Percentiles rank a stretch among this genome's conserved stretches.
Evolutionary conservation across 2,888 invertebrate genomes (phyloP).

Genomic region (Sericinus montela): DNA sequence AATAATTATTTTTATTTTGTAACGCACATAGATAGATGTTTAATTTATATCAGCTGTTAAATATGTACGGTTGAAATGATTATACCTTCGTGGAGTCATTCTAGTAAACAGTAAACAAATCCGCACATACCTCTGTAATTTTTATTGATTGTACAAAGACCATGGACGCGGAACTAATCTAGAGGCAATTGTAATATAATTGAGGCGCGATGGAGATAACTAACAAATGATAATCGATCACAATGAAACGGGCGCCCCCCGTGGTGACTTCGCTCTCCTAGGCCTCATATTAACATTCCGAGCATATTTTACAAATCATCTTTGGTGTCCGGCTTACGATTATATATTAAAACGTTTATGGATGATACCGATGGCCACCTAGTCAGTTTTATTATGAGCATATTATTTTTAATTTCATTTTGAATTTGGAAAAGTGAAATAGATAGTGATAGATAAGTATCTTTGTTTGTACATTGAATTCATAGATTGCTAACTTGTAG

Average conservation of each 20-base stretch:
- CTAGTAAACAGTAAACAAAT: constrained; percentile 5
- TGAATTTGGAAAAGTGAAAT: no score
- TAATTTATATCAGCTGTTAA: no score
- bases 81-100: constrained; percentile 5
- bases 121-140: constrained; percentile 11
- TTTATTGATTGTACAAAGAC: constrained; percentile 28
- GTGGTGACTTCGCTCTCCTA: neutral
- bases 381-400: neutral
- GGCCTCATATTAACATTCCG: neutral
- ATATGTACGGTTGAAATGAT: no score
- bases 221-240: constrained; percentile 52
- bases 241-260: constrained; percentile 29
- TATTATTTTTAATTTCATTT: neutral
- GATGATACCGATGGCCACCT: no score
- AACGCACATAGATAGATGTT: no score
- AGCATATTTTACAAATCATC: neutral
- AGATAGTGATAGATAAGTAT: no score
- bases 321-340: no score
- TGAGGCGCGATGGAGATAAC: constrained; percentile 39
- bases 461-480: no score
- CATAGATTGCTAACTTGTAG: no score
- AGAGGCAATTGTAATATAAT: constrained; percentile 46
- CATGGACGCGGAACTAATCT: constrained; percentile 49
- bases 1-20: no score
- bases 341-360: no score